These are phyloP conservation scores for Lagria hirta DNA, from an alignment of 2,888 invertebrate species.

Conservation along the genomic window DNA sequence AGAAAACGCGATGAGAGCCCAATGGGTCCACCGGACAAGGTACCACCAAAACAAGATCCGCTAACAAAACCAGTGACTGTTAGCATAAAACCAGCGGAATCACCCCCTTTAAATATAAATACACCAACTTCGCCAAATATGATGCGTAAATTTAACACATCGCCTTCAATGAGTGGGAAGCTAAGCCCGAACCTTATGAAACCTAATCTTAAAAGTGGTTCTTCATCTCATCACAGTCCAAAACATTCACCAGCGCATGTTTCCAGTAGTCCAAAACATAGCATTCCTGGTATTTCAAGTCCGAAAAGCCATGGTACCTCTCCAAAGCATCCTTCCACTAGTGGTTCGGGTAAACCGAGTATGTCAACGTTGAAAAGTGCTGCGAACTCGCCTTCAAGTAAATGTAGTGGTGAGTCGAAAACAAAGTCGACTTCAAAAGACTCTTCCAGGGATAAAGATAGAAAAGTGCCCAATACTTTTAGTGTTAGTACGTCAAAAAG, in stretches of 20 bases:
- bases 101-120: slow-evolving; percentile 57
- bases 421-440: slow-evolving; percentile 56
- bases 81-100: slow-evolving; percentile 69
- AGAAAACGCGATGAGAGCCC: slow-evolving; percentile 77
- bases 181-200: slow-evolving; percentile 60
- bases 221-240: slow-evolving; percentile 66
- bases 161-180: slow-evolving; percentile 67
- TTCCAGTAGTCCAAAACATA: slow-evolving; percentile 71
- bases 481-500: slow-evolving; percentile 49
- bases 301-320: slow-evolving; percentile 76
- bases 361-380: slow-evolving; percentile 86
- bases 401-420: slow-evolving; percentile 62
- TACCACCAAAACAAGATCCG: slow-evolving; percentile 62
- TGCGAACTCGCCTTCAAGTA: slow-evolving; percentile 69
- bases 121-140: slow-evolving; percentile 68
- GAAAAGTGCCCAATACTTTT: slow-evolving; percentile 36
- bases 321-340: slow-evolving; percentile 72
- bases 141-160: slow-evolving; percentile 70
- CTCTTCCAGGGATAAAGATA: slow-evolving; percentile 41
- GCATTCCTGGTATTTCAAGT: slow-evolving; percentile 67
- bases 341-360: slow-evolving; percentile 79
- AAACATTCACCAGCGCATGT: slow-evolving; percentile 73
- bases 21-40: slow-evolving; percentile 82
- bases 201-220: slow-evolving; percentile 57
- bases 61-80: slow-evolving; percentile 72